phyloP scores from a whole-genome alignment of 2,888 invertebrate species.

The Empis livida region DNA sequence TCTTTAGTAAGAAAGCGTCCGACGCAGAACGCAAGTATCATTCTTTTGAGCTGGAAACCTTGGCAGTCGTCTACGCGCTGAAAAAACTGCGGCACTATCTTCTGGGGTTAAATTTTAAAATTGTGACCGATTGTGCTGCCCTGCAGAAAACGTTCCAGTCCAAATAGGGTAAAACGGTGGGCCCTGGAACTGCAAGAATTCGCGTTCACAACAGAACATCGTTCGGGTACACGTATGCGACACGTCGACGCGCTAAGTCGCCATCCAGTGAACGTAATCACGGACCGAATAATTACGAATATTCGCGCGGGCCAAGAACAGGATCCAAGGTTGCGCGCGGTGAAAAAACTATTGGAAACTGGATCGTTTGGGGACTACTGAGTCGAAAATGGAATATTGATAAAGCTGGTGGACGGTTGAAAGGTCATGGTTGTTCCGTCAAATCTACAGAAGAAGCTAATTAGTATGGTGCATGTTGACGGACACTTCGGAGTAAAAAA shows the following conservation, averaged over 20 bases:
- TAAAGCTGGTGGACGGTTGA: constrained; percentile 5
- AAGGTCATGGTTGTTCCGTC: constrained; percentile 8
- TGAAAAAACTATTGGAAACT: constrained; percentile 6
- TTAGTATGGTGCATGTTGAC: constrained; percentile 4
- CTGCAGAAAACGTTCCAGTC: constrained; percentile 12
- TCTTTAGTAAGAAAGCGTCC: too few species aligned
- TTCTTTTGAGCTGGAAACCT: too few species aligned
- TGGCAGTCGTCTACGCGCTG: too few species aligned
- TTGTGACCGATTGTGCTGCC: constrained; percentile 11
- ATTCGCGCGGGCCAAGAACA: constrained; percentile 5
- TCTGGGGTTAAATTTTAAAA: too few species aligned
- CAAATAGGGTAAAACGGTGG: constrained; percentile 14
- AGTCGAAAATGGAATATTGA: constrained; percentile 7
- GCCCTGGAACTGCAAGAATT: constrained; percentile 15
- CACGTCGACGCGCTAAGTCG: constrained; percentile 13
- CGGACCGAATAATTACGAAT: constrained; percentile 6
- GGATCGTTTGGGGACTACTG: constrained; percentile 9
- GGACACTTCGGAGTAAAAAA: constrained; percentile 11
- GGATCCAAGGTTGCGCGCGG: constrained; percentile 9
- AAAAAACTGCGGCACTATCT: too few species aligned
- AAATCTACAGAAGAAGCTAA: constrained; percentile 9
- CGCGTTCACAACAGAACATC: constrained; percentile 14
- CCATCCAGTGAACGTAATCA: constrained; percentile 5
- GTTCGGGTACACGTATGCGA: constrained; percentile 11
- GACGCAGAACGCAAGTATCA: too few species aligned